Conservation (phyloP, 2,888 invertebrate species). For the Dicyrtomina minuta region DNA sequence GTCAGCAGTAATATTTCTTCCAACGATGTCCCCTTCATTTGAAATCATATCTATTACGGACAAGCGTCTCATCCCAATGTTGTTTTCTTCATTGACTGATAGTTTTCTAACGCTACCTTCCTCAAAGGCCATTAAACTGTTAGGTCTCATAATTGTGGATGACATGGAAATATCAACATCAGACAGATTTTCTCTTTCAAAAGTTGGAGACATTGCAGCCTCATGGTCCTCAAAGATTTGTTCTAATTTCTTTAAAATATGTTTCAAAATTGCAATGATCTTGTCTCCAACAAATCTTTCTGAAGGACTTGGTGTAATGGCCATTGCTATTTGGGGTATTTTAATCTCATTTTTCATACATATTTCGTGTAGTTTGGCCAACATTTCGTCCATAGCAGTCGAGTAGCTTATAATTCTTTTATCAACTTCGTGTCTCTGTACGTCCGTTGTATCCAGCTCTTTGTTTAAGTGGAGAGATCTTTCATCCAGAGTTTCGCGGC, state of each 20-base stretch:
- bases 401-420: slow-evolving; percentile 42
- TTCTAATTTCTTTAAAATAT: slow-evolving; percentile 38
- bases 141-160: slow-evolving; percentile 4
- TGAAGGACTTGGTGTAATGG: slow-evolving; percentile 8
- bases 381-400: slow-evolving; percentile 46
- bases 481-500: slow-evolving; percentile 46
- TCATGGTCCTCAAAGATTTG: slow-evolving; percentile 40
- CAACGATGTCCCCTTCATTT: slow-evolving; percentile 31
- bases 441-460: slow-evolving; percentile 38
- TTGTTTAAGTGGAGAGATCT: slow-evolving; percentile 35
- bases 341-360: slow-evolving; percentile 43
- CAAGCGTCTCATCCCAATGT: slow-evolving; percentile 9
- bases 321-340: not conserved
- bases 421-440: slow-evolving; percentile 37
- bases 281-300: slow-evolving; percentile 33
- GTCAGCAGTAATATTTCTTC: slow-evolving; percentile 26
- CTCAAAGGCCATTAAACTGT: slow-evolving; percentile 1
- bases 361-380: slow-evolving; percentile 46
- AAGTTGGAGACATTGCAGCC: not conserved
- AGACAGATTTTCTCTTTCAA: slow-evolving; percentile 17
- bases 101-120: slow-evolving; percentile 3
- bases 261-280: slow-evolving; percentile 35
- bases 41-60: slow-evolving; percentile 30
- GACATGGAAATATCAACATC: slow-evolving; percentile 12
- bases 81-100: slow-evolving; percentile 11